phyloP scores from a whole-genome alignment of 1,140 invertebrate species.

The Euura lappo region DNA sequence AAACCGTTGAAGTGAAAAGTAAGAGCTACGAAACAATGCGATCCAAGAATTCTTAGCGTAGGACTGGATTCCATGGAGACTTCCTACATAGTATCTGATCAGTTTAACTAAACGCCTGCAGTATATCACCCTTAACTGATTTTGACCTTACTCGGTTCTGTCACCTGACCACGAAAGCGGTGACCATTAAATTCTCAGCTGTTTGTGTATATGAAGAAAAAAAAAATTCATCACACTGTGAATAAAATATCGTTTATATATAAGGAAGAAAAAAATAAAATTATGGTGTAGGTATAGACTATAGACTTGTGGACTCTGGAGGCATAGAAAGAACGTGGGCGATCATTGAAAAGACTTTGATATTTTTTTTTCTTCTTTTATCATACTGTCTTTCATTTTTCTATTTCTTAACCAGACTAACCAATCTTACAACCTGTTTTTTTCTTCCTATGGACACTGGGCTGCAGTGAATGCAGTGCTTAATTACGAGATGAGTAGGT shows the following conservation, averaged over 20 bases:
- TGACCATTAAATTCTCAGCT: too few relatives aligned
- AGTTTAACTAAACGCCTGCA: neutral
- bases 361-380: too few relatives aligned
- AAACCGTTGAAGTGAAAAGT: too few relatives aligned
- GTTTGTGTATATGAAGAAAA: too few relatives aligned
- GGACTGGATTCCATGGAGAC: neutral
- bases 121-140: neutral
- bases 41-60: neutral
- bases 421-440: slow-evolving; percentile 4
- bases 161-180: too few relatives aligned
- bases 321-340: neutral
- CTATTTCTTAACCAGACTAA: neutral
- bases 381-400: too few relatives aligned
- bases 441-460: neutral
- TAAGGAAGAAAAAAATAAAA: too few relatives aligned
- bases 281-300: neutral
- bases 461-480: neutral
- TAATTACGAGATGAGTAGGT: slow-evolving; percentile 5
- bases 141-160: neutral
- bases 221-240: too few relatives aligned
- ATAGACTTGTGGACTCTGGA: neutral
- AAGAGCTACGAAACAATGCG: too few relatives aligned
- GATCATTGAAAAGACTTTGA: neutral
- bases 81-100: neutral
- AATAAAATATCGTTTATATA: too few relatives aligned